Percentiles rank a stretch among this genome's conserved stretches.
phyloP scores from a whole-genome alignment of 2,888 invertebrate genomes.

The Tinea semifulvella region DNA sequence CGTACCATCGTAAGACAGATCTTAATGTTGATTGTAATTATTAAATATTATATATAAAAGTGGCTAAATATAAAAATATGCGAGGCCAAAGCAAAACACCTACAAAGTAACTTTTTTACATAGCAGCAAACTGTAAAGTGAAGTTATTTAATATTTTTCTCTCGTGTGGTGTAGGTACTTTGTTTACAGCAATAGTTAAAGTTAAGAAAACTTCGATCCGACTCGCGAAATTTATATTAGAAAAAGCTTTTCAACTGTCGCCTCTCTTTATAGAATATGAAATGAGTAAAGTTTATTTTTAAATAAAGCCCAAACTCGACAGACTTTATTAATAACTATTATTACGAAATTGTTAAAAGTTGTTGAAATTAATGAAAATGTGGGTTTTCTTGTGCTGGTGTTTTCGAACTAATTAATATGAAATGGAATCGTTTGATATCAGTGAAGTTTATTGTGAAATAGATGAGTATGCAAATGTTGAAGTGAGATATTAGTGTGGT shows the following conservation, averaged over 20 bases:
- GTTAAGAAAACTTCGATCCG: not conserved
- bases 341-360: not conserved
- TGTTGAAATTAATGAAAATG: conserved; percentile 10
- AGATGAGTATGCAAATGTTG: conserved; percentile 1
- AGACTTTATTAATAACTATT: conserved; percentile 6
- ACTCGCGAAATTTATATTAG: conserved; percentile 10
- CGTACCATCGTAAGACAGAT: too few species aligned
- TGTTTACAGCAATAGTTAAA: conserved; percentile 10
- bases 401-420: conserved; percentile 7
- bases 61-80: too few species aligned
- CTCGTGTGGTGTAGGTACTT: not conserved
- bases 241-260: conserved; percentile 11
- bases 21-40: too few species aligned
- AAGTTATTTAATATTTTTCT: conserved; percentile 5
- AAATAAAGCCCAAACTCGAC: not conserved
- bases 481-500: not conserved
- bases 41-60: too few species aligned
- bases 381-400: not conserved
- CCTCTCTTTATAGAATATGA: conserved; percentile 10
- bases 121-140: not conserved
- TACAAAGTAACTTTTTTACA: too few species aligned
- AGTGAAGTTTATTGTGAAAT: not conserved
- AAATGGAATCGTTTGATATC: conserved; percentile 5
- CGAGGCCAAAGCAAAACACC: too few species aligned
- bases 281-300: conserved; percentile 1